phyloP scores from a whole-genome alignment of 2,888 invertebrate species.

The Torymus texanus region DNA sequence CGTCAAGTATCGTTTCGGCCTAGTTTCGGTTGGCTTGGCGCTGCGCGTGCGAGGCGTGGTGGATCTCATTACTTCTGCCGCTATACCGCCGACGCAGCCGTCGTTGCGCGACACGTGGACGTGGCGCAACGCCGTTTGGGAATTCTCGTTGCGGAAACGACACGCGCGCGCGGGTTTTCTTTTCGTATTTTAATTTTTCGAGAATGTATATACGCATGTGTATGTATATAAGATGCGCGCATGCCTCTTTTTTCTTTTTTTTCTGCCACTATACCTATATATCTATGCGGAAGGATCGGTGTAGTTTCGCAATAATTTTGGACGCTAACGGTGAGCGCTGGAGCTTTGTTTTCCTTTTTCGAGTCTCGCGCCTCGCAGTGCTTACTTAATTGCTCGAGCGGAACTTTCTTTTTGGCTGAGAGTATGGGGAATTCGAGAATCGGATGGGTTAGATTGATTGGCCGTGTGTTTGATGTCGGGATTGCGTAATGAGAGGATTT shows the following conservation, averaged over 20 bases:
- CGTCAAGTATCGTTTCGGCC: constrained; percentile 54
- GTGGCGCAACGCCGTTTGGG: constrained; percentile 45
- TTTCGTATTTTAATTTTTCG: constrained; percentile 45
- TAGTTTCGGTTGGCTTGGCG: constrained; percentile 54
- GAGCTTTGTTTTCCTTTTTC: constrained; percentile 6
- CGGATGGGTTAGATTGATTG: neutral
- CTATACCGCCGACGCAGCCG: neutral
- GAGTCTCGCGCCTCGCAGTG: neutral
- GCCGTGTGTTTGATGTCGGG: neutral
- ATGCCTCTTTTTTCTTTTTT: neutral
- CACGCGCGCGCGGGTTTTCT: constrained; percentile 24
- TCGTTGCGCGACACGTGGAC: constrained; percentile 49
- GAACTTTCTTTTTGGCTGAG: constrained; percentile 27
- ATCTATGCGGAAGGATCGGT: constrained; percentile 1
- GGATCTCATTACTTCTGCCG: constrained; percentile 36
- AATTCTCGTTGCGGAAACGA: constrained; percentile 39
- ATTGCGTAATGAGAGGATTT: too few species aligned
- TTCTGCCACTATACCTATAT: neutral
- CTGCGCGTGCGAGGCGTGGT: constrained; percentile 47
- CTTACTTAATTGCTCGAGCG: constrained; percentile 18
- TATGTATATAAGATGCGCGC: too few species aligned
- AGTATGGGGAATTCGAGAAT: neutral
- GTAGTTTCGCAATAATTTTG: constrained; percentile 23
- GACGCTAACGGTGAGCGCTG: constrained; percentile 8
- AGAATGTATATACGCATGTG: neutral